These are phyloP conservation scores for Temnothorax nylanderi DNA, from an alignment of 1,140 invertebrate species.

Conservation along the genomic window DNA sequence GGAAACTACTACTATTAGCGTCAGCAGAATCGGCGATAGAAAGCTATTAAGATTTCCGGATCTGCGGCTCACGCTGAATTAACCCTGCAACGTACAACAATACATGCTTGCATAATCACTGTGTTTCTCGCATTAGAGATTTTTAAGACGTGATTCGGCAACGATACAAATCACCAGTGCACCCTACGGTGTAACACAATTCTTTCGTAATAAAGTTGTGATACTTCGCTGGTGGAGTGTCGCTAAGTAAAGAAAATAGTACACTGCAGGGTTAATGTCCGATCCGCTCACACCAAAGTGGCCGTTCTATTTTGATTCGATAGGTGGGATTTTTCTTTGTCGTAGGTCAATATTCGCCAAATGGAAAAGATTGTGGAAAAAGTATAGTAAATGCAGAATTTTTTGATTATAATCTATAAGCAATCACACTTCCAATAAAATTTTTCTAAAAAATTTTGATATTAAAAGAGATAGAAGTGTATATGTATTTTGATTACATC, in stretches of 20 bases:
- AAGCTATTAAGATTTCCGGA: constrained; percentile 39
- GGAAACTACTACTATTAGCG: constrained; percentile 36
- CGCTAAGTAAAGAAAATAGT: not conserved
- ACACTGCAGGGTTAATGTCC: not conserved
- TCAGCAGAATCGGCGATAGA: constrained; percentile 33
- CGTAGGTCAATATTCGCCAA: constrained; percentile 10
- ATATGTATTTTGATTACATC: not conserved
- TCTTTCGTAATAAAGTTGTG: not conserved
- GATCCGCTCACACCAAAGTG: constrained; percentile 46
- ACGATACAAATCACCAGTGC: not conserved
- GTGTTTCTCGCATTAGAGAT: not conserved
- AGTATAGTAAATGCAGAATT: not conserved
- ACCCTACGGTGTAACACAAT: not conserved
- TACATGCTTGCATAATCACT: not conserved
- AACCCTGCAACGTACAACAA: constrained; percentile 14
- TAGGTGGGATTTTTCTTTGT: constrained; percentile 12
- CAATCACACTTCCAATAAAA: not conserved
- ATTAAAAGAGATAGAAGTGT: not conserved
- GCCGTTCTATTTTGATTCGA: constrained; percentile 44
- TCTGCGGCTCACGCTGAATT: constrained; percentile 16
- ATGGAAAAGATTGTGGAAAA: not conserved
- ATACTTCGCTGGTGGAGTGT: not conserved
- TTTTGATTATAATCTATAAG: not conserved
- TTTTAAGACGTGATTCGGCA: not conserved
- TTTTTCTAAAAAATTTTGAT: not conserved